phyloP scores from a whole-genome alignment of 2,797 vertebrate genomes.

The Todus mexicanus region DNA sequence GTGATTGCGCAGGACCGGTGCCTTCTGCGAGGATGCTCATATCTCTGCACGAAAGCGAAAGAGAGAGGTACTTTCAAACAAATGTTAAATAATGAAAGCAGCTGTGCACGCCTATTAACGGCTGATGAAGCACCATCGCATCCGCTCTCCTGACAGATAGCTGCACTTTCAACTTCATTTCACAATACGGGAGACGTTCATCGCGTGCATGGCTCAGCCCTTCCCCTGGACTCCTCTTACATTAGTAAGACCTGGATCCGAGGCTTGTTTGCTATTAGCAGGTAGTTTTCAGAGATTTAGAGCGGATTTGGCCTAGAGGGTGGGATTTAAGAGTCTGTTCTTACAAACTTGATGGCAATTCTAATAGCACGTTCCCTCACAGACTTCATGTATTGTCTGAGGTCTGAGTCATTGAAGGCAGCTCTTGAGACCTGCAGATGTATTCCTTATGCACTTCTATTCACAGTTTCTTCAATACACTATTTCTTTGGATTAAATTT shows the following conservation, averaged over 20 bases:
- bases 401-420: not conserved
- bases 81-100: not conserved
- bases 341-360: not conserved
- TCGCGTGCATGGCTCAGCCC: rapidly evolving
- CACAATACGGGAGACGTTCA: not conserved
- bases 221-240: not conserved
- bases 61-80: not conserved
- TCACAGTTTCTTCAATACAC: not conserved
- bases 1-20: not conserved
- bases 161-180: not conserved
- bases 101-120: not conserved
- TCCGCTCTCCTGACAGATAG: not conserved
- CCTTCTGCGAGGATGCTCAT: not conserved
- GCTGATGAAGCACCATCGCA: rapidly evolving
- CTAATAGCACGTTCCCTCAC: not conserved
- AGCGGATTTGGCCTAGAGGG: not conserved
- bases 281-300: not conserved
- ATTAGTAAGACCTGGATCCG: not conserved
- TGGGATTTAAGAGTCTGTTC: not conserved
- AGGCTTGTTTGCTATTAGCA: not conserved
- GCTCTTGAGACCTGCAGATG: not conserved
- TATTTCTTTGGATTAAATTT: not conserved
- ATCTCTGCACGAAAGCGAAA: not conserved
- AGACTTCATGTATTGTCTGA: not conserved
- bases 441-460: not conserved